These are phyloP conservation scores for Drosophila sproati DNA, from an alignment of 1,140 invertebrate species.

Conservation along the genomic window DNA sequence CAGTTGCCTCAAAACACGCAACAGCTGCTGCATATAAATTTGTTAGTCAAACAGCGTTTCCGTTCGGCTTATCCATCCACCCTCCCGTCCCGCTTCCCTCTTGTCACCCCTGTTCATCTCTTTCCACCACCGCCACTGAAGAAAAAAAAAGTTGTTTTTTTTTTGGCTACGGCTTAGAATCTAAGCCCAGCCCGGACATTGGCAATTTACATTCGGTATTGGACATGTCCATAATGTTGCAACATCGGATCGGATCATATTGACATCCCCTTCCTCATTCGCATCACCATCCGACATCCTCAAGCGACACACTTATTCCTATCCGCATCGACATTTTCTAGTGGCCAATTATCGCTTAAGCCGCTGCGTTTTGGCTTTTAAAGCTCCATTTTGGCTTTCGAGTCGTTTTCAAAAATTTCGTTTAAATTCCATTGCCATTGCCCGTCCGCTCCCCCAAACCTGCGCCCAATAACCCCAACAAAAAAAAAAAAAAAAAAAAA, in stretches of 20 bases:
- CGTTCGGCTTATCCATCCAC: constrained; percentile 48
- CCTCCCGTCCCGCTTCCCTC: not conserved
- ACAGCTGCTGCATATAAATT: constrained; percentile 82
- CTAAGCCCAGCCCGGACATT: constrained; percentile 73
- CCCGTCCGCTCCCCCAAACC: not conserved
- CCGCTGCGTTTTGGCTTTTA: constrained; percentile 44
- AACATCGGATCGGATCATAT: constrained; percentile 17
- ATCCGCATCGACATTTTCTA: constrained; percentile 64
- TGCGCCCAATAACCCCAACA: not conserved
- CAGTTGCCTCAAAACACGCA: constrained; percentile 39
- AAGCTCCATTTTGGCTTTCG: constrained; percentile 46
- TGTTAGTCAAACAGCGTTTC: constrained; percentile 32
- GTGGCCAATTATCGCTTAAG: constrained; percentile 80
- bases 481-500: constrained; percentile 10
- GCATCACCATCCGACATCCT: not conserved
- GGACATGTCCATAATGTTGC: constrained; percentile 43
- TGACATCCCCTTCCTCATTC: not conserved
- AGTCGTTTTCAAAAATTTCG: constrained; percentile 55
- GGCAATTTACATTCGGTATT: constrained; percentile 74
- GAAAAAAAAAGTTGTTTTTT: constrained; percentile 14
- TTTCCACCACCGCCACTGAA: not conserved
- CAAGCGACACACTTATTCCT: not conserved
- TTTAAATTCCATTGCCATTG: constrained; percentile 76
- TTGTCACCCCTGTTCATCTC: constrained; percentile 2
- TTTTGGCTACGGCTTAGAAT: constrained; percentile 47